Base-by-base conservation (phyloP, 1,140 invertebrate genomes). In the Anoplophora glabripennis region DNA sequence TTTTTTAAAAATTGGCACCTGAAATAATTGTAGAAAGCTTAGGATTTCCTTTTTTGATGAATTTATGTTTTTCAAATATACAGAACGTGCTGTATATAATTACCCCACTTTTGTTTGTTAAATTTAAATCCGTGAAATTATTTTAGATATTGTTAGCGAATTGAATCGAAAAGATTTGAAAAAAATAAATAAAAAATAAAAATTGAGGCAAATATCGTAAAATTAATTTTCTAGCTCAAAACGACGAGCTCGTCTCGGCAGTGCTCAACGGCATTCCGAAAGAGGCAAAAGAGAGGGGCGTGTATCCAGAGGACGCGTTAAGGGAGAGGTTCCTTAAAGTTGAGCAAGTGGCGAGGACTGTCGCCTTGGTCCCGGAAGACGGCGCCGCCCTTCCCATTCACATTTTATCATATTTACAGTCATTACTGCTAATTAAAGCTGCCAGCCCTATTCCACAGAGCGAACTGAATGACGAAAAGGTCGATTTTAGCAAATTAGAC, bases 341-440 rank as follows among this genome's bases (percentile, higher is more conserved):
- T 47, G 88, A 89, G 68, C 79, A 83, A 48, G 80, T 86, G 33
- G 87, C 87, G 1, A 80, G 84, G 54, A 84, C 85, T 62, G 83
- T 96, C 44, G 91, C 93, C 0, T 73, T 95, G 53, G 84, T 98
- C 7, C 92, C 93, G 0, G 89, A 90, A 48, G 84, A 87, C 37
- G 87, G 87, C 35, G 92, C 87, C n/a, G 80, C 84, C 1, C 75
- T 97, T 15, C 86, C 89, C 7, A 79, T 90, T 11, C 94, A 94
- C 76, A 79, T 96, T 53, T 78, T 96, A 3, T 96, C 94, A 1
- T 97, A 90, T 79, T 66, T 97, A 28, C 93, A 96, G 75, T 89
- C 84, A 35, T 75, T 86, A 42, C 76, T 92, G 38, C 76, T 91
- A 18, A 67, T 86, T 36, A 88, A 81, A 79, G 85, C 83, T 18